phyloP scores from a whole-genome alignment of 2,888 invertebrate species.

The Zaprionus lineosus region DNA sequence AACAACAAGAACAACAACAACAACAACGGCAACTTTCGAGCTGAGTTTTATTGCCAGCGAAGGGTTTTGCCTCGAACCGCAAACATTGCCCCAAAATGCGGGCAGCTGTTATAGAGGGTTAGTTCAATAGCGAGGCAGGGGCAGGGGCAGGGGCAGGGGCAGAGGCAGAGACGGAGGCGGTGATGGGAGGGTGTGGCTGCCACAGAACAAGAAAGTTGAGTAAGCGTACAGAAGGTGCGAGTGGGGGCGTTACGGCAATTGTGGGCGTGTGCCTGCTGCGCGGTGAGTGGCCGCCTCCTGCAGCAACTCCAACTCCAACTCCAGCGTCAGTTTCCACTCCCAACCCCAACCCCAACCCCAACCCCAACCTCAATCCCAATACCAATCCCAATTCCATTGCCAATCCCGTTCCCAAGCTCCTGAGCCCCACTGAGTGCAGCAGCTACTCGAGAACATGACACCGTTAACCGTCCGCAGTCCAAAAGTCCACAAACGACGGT shows the following conservation, averaged over 20 bases:
- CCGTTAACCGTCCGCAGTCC: slow-evolving; percentile 21
- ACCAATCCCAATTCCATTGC: slow-evolving; percentile 2
- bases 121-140: neutral
- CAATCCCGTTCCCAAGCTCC: neutral
- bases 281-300: slow-evolving; percentile 24
- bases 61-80: slow-evolving; percentile 58
- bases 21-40: slow-evolving; percentile 31
- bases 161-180: neutral
- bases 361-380: neutral
- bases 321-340: slow-evolving; percentile 13
- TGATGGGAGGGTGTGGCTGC: too few species aligned
- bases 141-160: neutral
- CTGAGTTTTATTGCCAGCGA: slow-evolving; percentile 65
- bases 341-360: slow-evolving; percentile 7
- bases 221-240: neutral
- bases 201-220: neutral
- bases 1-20: slow-evolving; percentile 33
- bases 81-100: slow-evolving; percentile 68
- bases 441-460: slow-evolving; percentile 50
- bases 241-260: neutral
- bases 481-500: neutral
- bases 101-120: slow-evolving; percentile 9
- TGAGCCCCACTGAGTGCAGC: slow-evolving; percentile 5
- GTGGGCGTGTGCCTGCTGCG: slow-evolving; percentile 14
- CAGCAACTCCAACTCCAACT: slow-evolving; percentile 27